These are phyloP conservation scores for Mactra quadrangularis DNA, from an alignment of 1,140 invertebrate species.

Conservation along the genomic window DNA sequence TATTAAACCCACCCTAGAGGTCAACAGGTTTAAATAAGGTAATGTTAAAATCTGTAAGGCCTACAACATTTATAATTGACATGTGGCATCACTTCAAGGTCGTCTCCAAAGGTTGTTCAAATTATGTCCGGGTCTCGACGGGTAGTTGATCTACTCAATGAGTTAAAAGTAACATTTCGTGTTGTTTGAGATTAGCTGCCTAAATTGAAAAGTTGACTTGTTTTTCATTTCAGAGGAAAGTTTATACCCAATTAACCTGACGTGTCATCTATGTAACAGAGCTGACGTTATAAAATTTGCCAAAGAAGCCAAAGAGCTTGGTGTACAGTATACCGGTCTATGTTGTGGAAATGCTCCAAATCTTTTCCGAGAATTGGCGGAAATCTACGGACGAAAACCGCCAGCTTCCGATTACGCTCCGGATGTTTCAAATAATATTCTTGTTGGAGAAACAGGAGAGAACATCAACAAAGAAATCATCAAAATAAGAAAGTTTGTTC, in stretches of 20 bases:
- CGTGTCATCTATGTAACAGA: slow-evolving; percentile 61
- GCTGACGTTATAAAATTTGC: slow-evolving; percentile 74
- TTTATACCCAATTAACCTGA: slow-evolving; percentile 37
- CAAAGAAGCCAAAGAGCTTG: slow-evolving; percentile 72
- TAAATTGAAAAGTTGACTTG: too few species aligned
- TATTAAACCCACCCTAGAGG: too few species aligned
- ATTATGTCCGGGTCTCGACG: too few species aligned
- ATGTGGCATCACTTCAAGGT: too few species aligned
- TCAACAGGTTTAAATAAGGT: too few species aligned
- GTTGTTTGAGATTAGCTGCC: too few species aligned
- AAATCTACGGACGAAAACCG: slow-evolving; percentile 71
- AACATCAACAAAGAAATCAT: slow-evolving; percentile 38
- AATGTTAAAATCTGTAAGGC: too few species aligned
- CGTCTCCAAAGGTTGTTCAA: too few species aligned
- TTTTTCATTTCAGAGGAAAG: slow-evolving; percentile 63
- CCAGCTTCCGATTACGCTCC: slow-evolving; percentile 69
- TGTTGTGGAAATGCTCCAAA: slow-evolving; percentile 78
- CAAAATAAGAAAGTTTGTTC: slow-evolving; percentile 32
- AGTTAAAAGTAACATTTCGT: too few species aligned
- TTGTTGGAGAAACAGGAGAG: slow-evolving; percentile 54
- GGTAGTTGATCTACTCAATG: too few species aligned
- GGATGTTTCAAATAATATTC: slow-evolving; percentile 64
- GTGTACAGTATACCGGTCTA: slow-evolving; percentile 79
- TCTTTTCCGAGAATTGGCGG: slow-evolving; percentile 73
- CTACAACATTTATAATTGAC: too few species aligned